Percentiles rank a stretch among this genome's conserved stretches.
These are phyloP conservation scores for Apodemus speciosus DNA, from an alignment of 2,113 vertebrate genomes.

Conservation along the genomic window DNA sequence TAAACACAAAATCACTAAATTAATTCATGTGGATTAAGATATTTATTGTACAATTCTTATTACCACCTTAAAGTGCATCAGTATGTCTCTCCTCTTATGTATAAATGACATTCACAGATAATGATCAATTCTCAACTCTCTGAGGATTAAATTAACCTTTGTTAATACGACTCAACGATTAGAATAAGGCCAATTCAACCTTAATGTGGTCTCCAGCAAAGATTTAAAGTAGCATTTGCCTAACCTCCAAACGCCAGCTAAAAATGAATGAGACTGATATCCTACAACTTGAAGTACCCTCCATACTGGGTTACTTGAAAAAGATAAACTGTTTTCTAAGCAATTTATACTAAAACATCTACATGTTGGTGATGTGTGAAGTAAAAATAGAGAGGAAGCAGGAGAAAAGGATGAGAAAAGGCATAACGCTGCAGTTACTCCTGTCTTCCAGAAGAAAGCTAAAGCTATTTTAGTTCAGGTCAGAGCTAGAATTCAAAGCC, in stretches of 20 bases:
- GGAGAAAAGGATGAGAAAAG: neutral
- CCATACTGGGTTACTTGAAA: neutral
- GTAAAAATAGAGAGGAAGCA: neutral
- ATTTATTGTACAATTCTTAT: conserved; percentile 25
- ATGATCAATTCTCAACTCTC: neutral
- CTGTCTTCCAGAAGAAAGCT: conserved; percentile 2
- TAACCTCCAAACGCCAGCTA: conserved; percentile 32
- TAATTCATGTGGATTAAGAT: neutral
- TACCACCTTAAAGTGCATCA: neutral
- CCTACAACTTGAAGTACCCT: neutral
- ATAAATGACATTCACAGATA: neutral
- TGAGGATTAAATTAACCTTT: neutral
- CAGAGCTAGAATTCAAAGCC: conserved; percentile 46
- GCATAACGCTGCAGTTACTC: neutral
- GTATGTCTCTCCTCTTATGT: neutral
- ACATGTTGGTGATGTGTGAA: neutral
- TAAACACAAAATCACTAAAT: neutral
- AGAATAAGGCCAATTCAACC: conserved; percentile 1
- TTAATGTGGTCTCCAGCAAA: neutral
- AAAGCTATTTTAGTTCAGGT: conserved; percentile 34
- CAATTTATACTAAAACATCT: conserved; percentile 33
- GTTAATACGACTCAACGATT: conserved; percentile 40
- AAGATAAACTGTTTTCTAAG: neutral
- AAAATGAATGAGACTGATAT: conserved; percentile 36
- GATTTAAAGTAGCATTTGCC: conserved; percentile 27